Evolutionary conservation across 1,140 invertebrate species (phyloP), one percentile per base, ranked within the genome.

Genomic region (Sinonovacula constricta): DNA sequence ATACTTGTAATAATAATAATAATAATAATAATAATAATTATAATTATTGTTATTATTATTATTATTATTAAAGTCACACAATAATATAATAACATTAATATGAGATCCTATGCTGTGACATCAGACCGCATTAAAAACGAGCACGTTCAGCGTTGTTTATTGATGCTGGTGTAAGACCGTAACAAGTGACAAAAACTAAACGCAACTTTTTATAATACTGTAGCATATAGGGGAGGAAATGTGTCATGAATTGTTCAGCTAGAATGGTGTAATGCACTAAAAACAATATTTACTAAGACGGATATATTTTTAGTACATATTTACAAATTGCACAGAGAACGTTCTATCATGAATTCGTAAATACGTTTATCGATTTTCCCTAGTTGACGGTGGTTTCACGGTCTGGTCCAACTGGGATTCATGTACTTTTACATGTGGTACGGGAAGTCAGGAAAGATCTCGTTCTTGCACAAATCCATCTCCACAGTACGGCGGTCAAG

Each of bases 401-500:
- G 3, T 18, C 4, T 66, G 63, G 63, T 10, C 12, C 4, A 3
- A 36, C 18, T 66, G 63, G 63, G 49, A 22, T 45, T 0, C 3
- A 7, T 66, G 63, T 66, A 22, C 33, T 28, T 24, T 45, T n/a
- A n/a, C 63, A 22, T 66, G 63, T 45, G 36, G 33, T 45, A 24
- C 5, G 39, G 63, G 63, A 12, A 66, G 18, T 18, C 10, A 26
- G 15, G 15, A 18, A n/a, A 66, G 63, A 45, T 30, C 24, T 22
- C 33, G 63, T 10, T 22, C 34, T 4, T 66, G 63, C 26, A 36
- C 30, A 45, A 70, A 70, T 70, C 65, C 75, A 49, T 1, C 22
- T 10, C 67, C 68, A 7, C 59, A 79, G 28, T 36, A 71, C 34
- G 68, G 62, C 18, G 77, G 77, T 30, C n/a, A 7, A 33, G 33